Evolutionary conservation across 2,888 invertebrate species (phyloP), one percentile per base, ranked within the genome.

Genomic region (Dryomyza anilis): DNA sequence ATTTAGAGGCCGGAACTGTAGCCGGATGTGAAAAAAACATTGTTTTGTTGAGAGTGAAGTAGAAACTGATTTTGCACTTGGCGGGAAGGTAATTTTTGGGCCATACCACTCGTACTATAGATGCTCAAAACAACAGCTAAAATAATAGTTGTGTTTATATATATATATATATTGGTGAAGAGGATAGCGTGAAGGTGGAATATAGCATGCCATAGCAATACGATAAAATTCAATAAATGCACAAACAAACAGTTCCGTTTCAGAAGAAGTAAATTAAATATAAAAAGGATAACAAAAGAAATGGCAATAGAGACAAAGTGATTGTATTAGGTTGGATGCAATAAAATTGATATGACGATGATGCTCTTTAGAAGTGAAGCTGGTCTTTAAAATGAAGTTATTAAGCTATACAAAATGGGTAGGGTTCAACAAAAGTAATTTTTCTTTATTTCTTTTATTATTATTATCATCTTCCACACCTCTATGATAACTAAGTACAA

Each of bases 181-280:
- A 48, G 25, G 23, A 23, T 10, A 23, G 7, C 21, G 48, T 23
- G 48, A 46, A 21, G 12, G 48, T 48, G 2, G 19, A 23, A 48
- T 12, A 48, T 14, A 48, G 33, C 7, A 33, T 12, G 12, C 33
- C 10, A 48, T 19, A 58, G 46, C 27, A 57, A 16, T 27, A 30
- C 46, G 27, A 52, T 52, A 27, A 23, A 52, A 39, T 39, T 61
- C 33, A 60, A 60, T 60, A 52, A 52, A 61, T 52, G 21, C 39
- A 27, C 61, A 61, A 60, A 52, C 36, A 52, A 39, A 58, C 46
- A 46, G 43, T 57, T 36, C 14, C 43, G 16, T 27, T 27, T 8
- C 29, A 29, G 30, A 30, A 46, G 33, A 30, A 46, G 45, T 58
- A 46, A 46, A 58, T 46, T 29, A 45, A 45, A 30, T 58, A 21